Percentiles rank a stretch among this genome's conserved stretches.
Evolutionary conservation across 2,797 vertebrate genomes (phyloP).

Genomic region (Sebastes steindachneri): DNA sequence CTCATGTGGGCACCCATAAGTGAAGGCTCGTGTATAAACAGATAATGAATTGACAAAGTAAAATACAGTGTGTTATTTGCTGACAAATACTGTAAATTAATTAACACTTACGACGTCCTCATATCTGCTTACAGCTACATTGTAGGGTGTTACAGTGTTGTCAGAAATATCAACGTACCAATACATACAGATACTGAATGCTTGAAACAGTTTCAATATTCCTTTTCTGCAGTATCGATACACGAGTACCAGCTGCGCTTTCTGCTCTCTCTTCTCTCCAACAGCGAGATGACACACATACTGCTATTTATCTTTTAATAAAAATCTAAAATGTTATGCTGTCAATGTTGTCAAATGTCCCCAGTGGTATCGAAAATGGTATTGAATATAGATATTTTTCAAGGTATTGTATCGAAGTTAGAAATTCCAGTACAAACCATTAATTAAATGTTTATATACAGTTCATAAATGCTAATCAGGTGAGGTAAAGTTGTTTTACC

Average conservation of each 20-base stretch:
- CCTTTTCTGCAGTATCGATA: too few species aligned
- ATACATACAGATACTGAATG: too few species aligned
- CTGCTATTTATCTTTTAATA: too few species aligned
- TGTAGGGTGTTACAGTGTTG: background rate
- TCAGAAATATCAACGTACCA: fast-evolving
- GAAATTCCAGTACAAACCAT: background rate
- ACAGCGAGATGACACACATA: too few species aligned
- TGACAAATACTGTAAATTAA: background rate
- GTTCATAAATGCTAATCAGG: background rate
- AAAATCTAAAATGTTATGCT: too few species aligned
- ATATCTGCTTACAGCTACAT: background rate
- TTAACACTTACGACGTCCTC: background rate
- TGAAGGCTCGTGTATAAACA: background rate
- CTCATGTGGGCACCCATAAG: background rate
- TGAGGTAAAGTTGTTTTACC: background rate
- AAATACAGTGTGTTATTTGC: background rate
- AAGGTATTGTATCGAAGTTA: too few species aligned
- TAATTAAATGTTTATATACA: background rate
- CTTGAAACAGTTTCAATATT: too few species aligned
- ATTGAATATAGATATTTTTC: too few species aligned
- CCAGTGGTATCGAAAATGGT: too few species aligned
- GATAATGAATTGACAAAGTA: background rate
- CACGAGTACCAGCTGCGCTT: too few species aligned
- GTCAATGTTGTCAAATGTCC: fast-evolving
- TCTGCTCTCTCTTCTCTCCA: too few species aligned